phyloP scores from a whole-genome alignment of 1,140 invertebrate species.

The Parasteatoda tepidariorum region DNA sequence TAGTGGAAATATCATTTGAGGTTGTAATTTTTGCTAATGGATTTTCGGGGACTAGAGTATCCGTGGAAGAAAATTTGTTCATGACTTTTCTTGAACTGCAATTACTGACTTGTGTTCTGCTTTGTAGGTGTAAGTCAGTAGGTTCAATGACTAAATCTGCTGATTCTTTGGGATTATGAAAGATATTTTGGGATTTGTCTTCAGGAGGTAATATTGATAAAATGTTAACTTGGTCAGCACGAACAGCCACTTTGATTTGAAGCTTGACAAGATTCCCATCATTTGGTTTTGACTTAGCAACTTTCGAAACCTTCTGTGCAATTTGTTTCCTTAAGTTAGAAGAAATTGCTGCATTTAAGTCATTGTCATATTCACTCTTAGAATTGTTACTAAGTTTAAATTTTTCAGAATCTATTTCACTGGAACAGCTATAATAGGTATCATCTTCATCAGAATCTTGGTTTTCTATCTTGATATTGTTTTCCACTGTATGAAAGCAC shows the following conservation, averaged over 20 bases:
- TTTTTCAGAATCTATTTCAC: neutral
- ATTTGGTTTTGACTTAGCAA: neutral
- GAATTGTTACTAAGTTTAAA: neutral
- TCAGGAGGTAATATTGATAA: neutral
- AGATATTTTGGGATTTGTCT: neutral
- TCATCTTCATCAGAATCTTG: neutral
- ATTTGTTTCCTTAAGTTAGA: neutral
- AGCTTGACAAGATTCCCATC: neutral
- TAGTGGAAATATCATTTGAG: neutral
- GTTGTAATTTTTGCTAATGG: neutral
- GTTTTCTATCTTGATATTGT: neutral
- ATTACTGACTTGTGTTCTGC: neutral
- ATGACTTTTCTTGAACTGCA: too few species aligned
- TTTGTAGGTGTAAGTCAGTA: neutral
- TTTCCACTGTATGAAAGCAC: neutral
- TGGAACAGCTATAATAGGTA: neutral
- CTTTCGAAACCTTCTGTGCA: neutral
- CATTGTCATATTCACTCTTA: neutral
- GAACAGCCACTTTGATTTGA: conserved; percentile 16
- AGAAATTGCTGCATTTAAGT: neutral
- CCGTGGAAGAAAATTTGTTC: too few species aligned
- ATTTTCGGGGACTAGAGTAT: neutral
- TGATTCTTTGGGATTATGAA: neutral
- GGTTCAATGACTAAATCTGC: neutral
- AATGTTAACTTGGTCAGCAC: neutral